These are phyloP conservation scores for Tricholauxania praeusta DNA, from an alignment of 2,888 invertebrate genomes.

Conservation along the genomic window DNA sequence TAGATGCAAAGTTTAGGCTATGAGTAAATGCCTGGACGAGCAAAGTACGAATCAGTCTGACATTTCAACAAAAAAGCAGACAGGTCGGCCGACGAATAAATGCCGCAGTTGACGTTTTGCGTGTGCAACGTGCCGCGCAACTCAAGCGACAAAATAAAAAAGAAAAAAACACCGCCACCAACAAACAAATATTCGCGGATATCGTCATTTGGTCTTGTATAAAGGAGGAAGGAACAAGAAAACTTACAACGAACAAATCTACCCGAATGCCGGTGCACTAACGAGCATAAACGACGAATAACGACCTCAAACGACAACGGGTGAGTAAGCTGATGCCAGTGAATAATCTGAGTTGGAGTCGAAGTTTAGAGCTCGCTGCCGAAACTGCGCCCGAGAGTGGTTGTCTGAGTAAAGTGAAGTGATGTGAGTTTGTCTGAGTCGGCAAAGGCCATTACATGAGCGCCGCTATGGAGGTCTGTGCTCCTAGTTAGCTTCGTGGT, in stretches of 20 bases:
- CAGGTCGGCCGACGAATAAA: slow-evolving; percentile 7
- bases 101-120: not conserved
- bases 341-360: not conserved
- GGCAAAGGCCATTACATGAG: not conserved
- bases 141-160: slow-evolving; percentile 47
- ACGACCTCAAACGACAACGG: slow-evolving; percentile 1
- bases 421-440: not conserved
- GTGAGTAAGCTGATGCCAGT: not conserved
- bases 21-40: too few relatives aligned
- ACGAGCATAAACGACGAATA: slow-evolving; percentile 11
- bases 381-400: slow-evolving; percentile 8
- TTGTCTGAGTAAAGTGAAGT: slow-evolving; percentile 19
- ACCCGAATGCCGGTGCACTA: not conserved
- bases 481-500: slow-evolving; percentile 45
- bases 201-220: not conserved
- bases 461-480: slow-evolving; percentile 37
- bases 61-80: slow-evolving; percentile 3
- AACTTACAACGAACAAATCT: not conserved
- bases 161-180: slow-evolving; percentile 36
- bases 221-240: not conserved
- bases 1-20: too few relatives aligned
- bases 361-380: not conserved
- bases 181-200: slow-evolving; percentile 14
- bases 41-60: too few relatives aligned
- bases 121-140: slow-evolving; percentile 42